phyloP scores from a whole-genome alignment of 1,140 invertebrate species.

The Acromyrmex echinatior region DNA sequence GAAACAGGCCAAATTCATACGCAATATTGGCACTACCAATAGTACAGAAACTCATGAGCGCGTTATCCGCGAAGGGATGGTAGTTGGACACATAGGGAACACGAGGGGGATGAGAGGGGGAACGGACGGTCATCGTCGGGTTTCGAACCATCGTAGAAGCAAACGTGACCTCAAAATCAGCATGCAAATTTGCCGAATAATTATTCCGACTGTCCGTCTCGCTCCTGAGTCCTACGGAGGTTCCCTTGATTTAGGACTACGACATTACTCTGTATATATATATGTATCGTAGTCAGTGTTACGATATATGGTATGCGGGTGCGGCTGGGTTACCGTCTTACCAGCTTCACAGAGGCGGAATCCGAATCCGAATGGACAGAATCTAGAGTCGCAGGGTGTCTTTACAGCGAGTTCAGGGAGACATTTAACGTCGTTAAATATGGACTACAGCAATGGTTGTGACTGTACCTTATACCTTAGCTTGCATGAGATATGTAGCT shows the following conservation, averaged over 20 bases:
- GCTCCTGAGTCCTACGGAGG: conserved; percentile 67
- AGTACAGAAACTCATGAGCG: conserved; percentile 40
- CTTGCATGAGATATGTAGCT: conserved; percentile 6
- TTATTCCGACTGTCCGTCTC: conserved; percentile 83
- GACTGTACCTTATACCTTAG: conserved; percentile 7
- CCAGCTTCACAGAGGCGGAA: conserved; percentile 29
- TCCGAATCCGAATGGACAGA: conserved; percentile 26
- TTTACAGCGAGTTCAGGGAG: conserved; percentile 51
- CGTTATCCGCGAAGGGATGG: conserved; percentile 33
- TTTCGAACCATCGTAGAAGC: conserved; percentile 63
- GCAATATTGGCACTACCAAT: conserved; percentile 48
- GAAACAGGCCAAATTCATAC: conserved; percentile 36
- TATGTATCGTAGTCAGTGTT: conserved; percentile 22
- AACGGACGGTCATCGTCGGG: not conserved
- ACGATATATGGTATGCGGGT: not conserved
- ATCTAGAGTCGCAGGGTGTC: conserved; percentile 41
- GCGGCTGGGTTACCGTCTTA: conserved; percentile 38
- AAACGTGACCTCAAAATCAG: conserved; percentile 85
- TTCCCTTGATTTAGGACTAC: conserved; percentile 74
- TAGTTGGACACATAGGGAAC: conserved; percentile 10
- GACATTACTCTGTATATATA: not conserved
- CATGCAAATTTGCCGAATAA: conserved; percentile 85
- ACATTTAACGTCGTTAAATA: conserved; percentile 73
- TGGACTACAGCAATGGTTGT: conserved; percentile 34
- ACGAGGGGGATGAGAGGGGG: not conserved